Evolutionary conservation across 2,888 invertebrate genomes (phyloP).

Genomic region (Trachelus stipa): DNA sequence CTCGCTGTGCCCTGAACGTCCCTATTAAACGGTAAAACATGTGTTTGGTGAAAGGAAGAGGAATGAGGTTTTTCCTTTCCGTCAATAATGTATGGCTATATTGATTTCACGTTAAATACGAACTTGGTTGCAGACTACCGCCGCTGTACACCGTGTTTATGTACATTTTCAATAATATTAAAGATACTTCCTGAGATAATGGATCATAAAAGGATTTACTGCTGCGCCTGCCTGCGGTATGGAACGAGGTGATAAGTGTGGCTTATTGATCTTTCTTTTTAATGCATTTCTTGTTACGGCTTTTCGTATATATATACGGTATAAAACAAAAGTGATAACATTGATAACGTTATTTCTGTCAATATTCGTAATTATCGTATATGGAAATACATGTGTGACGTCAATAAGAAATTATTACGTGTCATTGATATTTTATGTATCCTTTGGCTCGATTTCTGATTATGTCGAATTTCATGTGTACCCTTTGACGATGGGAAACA

Average conservation of each 20-base stretch:
- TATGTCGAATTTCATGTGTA: not conserved
- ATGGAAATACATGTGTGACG: not conserved
- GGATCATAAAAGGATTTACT: constrained; percentile 31
- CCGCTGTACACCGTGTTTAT: constrained; percentile 19
- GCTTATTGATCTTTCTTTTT: not conserved
- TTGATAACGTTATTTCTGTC: not conserved
- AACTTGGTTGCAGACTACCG: constrained; percentile 29
- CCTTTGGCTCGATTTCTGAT: not conserved
- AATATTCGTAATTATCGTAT: not conserved
- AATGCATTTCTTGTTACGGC: not conserved
- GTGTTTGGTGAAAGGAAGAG: constrained; percentile 25
- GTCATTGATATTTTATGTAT: not conserved
- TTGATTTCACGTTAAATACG: constrained; percentile 43
- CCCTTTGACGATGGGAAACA: not conserved
- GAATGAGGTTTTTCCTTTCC: constrained; percentile 19
- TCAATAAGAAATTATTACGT: not conserved
- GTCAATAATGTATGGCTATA: constrained; percentile 12
- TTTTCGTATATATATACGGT: not conserved
- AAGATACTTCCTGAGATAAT: constrained; percentile 35
- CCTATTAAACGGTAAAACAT: constrained; percentile 27
- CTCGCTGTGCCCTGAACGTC: constrained; percentile 10
- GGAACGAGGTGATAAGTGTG: not conserved
- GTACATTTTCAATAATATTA: constrained; percentile 34
- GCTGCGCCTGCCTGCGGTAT: not conserved
- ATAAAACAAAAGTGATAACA: not conserved